Base-by-base conservation (phyloP, 2,113 vertebrate genomes). In the Miniopterus natalensis region DNA sequence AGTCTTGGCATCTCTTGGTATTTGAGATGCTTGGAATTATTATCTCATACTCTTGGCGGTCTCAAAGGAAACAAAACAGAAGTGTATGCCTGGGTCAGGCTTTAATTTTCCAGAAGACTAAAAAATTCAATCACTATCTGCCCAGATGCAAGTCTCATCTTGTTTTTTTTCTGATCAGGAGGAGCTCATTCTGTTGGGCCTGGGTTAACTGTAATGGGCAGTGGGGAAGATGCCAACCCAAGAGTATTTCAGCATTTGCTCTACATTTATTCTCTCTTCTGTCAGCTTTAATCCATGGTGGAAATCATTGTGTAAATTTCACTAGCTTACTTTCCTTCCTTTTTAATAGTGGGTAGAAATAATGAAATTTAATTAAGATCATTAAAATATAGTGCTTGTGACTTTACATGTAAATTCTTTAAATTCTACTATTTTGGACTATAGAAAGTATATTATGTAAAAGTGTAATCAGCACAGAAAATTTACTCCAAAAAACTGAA, bases 21-120 rank as follows among this genome's bases (percentile, higher is more conserved):
- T 97, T 98, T 20, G 8, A 97, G 96, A 96, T 0, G 0, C 77
- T 79, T 75, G 93, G 92, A 97, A 97, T 93, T 94, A 98, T 98
- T 95, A 84, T 77, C 81, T 91, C 95, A 93, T 87, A 92, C 0
- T 3, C 66, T 97, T 98, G 96, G 92, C 88, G 95, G 66, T 96
- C 96, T 96, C 80, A 81, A 84, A 98, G 97, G 95, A 98, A 98
- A 97, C 94, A 96, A 97, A 98, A 94, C 89, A 98, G 49, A 98
- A 98, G 87, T 94, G 73, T 95, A 88, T 97, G 68, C 85, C 95
- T 95, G 92, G 97, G 87, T 88, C 55, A 91, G 78, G 66, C 65
- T 93, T 97, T 96, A 68, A 77, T 96, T 97, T 98, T 98, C 97
- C 92, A 97, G 96, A 97, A 94, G 83, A 84, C 70, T 96, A 68